A percentile compares a stretch with the other conserved stretches of the same genome.
These are phyloP conservation scores for Sciurus niger DNA, from an alignment of 2,113 vertebrate species.

Conservation along the genomic window DNA sequence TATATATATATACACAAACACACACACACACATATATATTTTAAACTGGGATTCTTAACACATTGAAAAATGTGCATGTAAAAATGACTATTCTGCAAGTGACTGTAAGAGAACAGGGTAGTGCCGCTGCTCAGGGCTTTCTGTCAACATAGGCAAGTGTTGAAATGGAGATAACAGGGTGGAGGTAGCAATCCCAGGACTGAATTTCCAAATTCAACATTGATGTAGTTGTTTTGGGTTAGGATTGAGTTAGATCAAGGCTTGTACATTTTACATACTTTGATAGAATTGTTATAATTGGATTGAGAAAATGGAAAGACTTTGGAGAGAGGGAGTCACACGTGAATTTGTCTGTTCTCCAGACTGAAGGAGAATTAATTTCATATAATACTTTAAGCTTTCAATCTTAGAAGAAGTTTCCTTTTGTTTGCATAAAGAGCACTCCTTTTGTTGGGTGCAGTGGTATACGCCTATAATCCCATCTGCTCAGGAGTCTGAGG, in stretches of 20 bases:
- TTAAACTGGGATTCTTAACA: neutral
- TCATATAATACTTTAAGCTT: slow-evolving; percentile 34
- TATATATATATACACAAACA: neutral
- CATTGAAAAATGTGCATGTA: neutral
- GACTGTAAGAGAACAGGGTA: neutral
- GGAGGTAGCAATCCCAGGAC: too few species aligned
- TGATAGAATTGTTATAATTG: slow-evolving; percentile 47
- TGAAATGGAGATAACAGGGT: neutral
- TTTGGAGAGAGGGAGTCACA: slow-evolving; percentile 5
- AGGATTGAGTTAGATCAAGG: neutral
- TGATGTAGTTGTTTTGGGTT: neutral
- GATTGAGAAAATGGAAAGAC: slow-evolving; percentile 11
- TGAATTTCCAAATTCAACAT: slow-evolving; percentile 11
- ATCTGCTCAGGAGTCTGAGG: too few species aligned
- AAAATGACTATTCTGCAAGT: neutral
- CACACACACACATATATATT: neutral
- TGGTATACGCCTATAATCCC: too few species aligned
- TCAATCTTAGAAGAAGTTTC: neutral
- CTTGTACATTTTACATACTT: slow-evolving; percentile 4
- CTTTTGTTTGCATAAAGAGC: slow-evolving; percentile 53
- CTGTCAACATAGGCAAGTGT: neutral
- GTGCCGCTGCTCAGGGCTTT: neutral
- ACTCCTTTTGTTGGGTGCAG: neutral
- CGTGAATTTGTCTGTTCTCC: slow-evolving; percentile 38
- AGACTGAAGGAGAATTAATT: slow-evolving; percentile 9